Percentiles rank a stretch among this genome's conserved stretches.
Conservation (phyloP, 2,797 vertebrate genomes). For the Onychomys leucogaster region DNA sequence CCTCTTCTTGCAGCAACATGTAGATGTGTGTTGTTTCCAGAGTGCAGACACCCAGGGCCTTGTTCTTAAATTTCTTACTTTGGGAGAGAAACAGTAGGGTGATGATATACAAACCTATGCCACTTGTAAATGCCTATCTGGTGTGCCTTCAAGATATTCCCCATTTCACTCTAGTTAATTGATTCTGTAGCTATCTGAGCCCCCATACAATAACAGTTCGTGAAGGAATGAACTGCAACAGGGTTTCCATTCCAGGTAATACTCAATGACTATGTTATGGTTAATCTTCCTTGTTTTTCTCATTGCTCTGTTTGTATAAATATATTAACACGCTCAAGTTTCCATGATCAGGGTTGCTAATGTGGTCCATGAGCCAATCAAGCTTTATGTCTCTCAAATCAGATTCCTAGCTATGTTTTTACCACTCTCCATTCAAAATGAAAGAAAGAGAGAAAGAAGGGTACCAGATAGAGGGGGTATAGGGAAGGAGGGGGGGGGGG, state of each 20-base stretch:
- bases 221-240: too few relatives aligned
- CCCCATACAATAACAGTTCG: background rate
- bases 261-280: background rate
- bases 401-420: background rate
- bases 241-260: background rate
- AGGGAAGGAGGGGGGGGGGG: too few relatives aligned
- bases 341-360: background rate
- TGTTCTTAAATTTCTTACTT: background rate
- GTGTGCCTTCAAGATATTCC: accelerated
- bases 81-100: background rate
- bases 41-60: background rate
- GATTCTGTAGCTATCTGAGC: background rate
- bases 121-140: background rate
- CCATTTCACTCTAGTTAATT: background rate
- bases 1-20: background rate
- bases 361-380: background rate
- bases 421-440: background rate
- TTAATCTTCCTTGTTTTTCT: background rate
- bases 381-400: background rate
- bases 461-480: background rate
- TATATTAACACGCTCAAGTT: background rate
- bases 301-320: background rate
- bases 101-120: background rate
- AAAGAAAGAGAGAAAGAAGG: background rate
- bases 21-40: background rate